Conservation (phyloP, 2,888 invertebrate species). For the Cephonodes hylas region DNA sequence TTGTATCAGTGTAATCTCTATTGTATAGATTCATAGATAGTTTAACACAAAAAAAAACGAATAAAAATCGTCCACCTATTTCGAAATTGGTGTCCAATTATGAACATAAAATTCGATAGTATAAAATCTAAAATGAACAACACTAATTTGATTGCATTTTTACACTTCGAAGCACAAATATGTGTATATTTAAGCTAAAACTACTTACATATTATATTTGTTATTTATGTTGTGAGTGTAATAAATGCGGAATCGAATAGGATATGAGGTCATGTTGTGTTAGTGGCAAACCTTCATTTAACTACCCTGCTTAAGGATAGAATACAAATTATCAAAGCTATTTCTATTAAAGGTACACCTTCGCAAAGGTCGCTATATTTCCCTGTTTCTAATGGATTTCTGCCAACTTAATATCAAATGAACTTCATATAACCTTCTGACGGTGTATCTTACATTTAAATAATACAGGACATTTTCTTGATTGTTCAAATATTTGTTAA, state of each 20-base stretch:
- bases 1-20: too few species aligned
- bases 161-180: too few species aligned
- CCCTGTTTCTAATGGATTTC: slow-evolving; percentile 6
- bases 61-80: too few species aligned
- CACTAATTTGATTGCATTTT: too few species aligned
- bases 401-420: slow-evolving; percentile 1
- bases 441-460: neutral
- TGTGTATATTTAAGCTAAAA: neutral
- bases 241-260: neutral
- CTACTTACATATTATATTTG: neutral
- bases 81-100: too few species aligned
- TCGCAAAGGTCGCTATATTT: slow-evolving; percentile 4
- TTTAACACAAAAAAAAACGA: too few species aligned
- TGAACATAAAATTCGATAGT: too few species aligned
- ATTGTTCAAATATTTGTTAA: neutral
- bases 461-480: neutral
- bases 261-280: slow-evolving; percentile 7
- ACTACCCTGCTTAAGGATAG: slow-evolving; percentile 9
- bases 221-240: neutral
- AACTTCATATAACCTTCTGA: neutral
- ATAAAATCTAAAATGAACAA: too few species aligned
- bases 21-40: too few species aligned
- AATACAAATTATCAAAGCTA: slow-evolving; percentile 8
- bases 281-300: slow-evolving; percentile 10
- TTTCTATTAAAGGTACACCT: slow-evolving; percentile 8